A percentile compares a stretch with the other conserved stretches of the same genome.
These are phyloP conservation scores for Cataglyphis hispanica DNA, from an alignment of 1,140 invertebrate genomes.

Conservation along the genomic window DNA sequence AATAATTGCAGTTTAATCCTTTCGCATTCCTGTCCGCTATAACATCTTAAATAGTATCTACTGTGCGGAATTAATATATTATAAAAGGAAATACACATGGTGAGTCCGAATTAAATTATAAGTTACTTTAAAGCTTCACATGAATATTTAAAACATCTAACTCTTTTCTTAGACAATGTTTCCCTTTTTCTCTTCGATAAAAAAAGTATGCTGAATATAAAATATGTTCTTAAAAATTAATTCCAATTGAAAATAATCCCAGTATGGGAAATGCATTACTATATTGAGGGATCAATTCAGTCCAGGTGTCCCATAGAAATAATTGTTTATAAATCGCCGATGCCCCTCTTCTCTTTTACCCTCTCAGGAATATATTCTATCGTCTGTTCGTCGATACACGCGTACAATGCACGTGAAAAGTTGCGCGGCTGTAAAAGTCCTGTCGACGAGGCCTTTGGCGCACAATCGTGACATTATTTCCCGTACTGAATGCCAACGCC, in stretches of 20 bases:
- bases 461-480: slow-evolving; percentile 69
- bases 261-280: background rate
- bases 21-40: background rate
- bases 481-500: slow-evolving; percentile 43
- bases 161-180: background rate
- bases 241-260: background rate
- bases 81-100: slow-evolving; percentile 1
- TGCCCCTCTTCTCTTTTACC: background rate
- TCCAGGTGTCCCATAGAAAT: background rate
- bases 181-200: background rate
- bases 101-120: background rate
- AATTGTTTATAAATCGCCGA: slow-evolving; percentile 53
- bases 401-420: slow-evolving; percentile 55
- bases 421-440: slow-evolving; percentile 57
- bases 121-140: background rate
- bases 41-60: background rate
- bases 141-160: background rate
- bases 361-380: background rate
- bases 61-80: background rate
- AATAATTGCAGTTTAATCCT: slow-evolving; percentile 23
- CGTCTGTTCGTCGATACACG: slow-evolving; percentile 30
- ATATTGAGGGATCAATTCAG: slow-evolving; percentile 40
- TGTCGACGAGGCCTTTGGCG: slow-evolving; percentile 57
- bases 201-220: background rate
- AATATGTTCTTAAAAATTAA: background rate